Base-by-base conservation (phyloP, 2,888 invertebrate genomes). In the Anticlea derivata region DNA sequence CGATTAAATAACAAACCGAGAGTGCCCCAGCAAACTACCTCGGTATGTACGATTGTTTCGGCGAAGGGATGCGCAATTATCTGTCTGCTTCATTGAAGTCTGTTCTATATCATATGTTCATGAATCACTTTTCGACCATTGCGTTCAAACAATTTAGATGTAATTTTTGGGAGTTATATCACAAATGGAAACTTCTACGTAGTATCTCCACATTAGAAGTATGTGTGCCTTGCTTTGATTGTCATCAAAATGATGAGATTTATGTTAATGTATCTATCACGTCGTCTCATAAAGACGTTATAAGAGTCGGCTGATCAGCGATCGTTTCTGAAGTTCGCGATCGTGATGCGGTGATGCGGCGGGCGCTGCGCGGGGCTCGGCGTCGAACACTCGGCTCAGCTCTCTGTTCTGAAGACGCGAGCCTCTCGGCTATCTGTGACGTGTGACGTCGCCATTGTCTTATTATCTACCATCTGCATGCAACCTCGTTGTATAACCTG, bases 401-500 rank as follows among this genome's bases (percentile, higher is more conserved):
- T n/a, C 26, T 13, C 4, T 27, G 26, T 27, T 8, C 5, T 24
- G 7, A 13, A 24, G 24, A 37, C 37, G 38, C 38, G 24, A 17
- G 13, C 13, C 23, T 6, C 23, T 26, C 38, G 13, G 5, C 30
- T 10, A 10, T n/a, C 10, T 11, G 24, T 26, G 35, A 37, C 35
- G 43, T 43, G 47, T 26, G 33, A 31, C 38, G 33, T 22, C 20
- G 33, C 54, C 37, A 49, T 54, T 54, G 53, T 49, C 23, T 35
- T 38, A 34, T 39, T 49, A 49, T 53, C 48, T 40, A 24, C 7
- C 34, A 51, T 51, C 51, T 40, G 29, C 31, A 26, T 39, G 46
- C 27, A 44, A 34, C 31, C 50, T 50, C 50, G 44, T 50, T 50
- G 50, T 50, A 45, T 50, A 50, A 50, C 45, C 26, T 11, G 38